These are phyloP conservation scores for Saturnia pavonia DNA, from an alignment of 2,888 invertebrate genomes.

Conservation along the genomic window DNA sequence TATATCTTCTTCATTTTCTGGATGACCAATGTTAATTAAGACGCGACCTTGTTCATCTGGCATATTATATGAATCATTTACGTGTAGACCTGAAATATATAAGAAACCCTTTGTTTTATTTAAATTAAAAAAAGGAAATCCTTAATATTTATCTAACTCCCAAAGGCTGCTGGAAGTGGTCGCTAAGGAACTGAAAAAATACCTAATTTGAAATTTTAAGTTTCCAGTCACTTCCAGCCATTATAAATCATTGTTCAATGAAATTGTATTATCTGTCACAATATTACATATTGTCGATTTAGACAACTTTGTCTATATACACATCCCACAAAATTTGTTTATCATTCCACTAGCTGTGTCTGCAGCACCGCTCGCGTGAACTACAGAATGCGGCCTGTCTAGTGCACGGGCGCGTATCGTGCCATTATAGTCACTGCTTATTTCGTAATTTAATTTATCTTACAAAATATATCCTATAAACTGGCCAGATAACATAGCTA, in stretches of 20 bases:
- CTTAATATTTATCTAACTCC: not conserved
- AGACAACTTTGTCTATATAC: too few relatives aligned
- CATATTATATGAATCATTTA: conserved; percentile 94
- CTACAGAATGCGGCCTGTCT: too few relatives aligned
- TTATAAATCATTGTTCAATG: not conserved
- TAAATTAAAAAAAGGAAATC: not conserved
- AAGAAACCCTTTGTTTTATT: not conserved
- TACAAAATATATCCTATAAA: too few relatives aligned
- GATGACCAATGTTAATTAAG: conserved; percentile 95
- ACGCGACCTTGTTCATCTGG: conserved; percentile 96
- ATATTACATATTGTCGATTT: too few relatives aligned
- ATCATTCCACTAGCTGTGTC: too few relatives aligned
- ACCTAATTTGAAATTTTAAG: not conserved
- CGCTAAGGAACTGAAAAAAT: not conserved
- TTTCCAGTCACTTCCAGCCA: not conserved
- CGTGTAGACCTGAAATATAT: conserved; percentile 85
- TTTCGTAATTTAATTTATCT: too few relatives aligned
- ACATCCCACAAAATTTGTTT: too few relatives aligned
- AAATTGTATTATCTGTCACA: too few relatives aligned
- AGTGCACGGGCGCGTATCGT: too few relatives aligned
- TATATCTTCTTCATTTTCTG: conserved; percentile 94
- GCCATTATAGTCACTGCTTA: too few relatives aligned
- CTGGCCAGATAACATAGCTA: too few relatives aligned
- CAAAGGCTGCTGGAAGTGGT: not conserved
- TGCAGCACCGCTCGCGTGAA: too few relatives aligned